Base-by-base conservation (phyloP, 2,797 vertebrate genomes). In the Erethizon dorsatum region DNA sequence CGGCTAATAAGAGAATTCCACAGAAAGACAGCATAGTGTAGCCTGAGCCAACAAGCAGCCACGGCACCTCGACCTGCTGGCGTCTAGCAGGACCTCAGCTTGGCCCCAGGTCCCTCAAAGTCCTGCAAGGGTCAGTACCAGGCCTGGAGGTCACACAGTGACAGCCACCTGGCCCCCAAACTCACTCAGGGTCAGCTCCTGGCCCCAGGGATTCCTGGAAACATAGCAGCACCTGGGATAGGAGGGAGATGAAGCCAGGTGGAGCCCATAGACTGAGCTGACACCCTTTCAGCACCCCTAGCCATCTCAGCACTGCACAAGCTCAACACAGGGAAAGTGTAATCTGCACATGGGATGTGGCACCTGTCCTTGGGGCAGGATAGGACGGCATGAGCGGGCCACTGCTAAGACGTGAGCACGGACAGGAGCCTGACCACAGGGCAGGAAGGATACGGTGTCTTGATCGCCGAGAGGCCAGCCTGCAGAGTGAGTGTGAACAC, bases 401-500 rank as follows among this genome's bases (percentile, higher is more conserved):
- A 41, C 33, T 84, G 47, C 61, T 8, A 77, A 41, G 41, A 56
- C 0, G 33, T 17, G 26, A 54, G 17, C 71, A 77, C 2, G 37
- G 56, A 61, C 9, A 24, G 8, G 12, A 90, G 26, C 57, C 79
- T n/a, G 33, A 31, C 26, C 1, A 54, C 14, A 8, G 24, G 18
- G 7, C 31, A 15, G 24, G 92, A 97, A 99, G 99, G 99, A 99
- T 99, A 99, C 99, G 99, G 99, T 92, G 99, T 99, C 99, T 99
- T 99, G 97, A 99, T 99, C 97, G 99, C 99, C 69, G 99, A 99
- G 97, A 99, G 99, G 89, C 99, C 99, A 37, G 99, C 99, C 98
- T 99, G 99, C 91, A 99, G 99, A 75, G 99, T 99, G 98, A 99
- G 99, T 52, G 99, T 99, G 98, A 99, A 99, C 95, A 99, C 99